Conservation (phyloP, 2,888 invertebrate genomes). For the Calameuta pallipes region DNA sequence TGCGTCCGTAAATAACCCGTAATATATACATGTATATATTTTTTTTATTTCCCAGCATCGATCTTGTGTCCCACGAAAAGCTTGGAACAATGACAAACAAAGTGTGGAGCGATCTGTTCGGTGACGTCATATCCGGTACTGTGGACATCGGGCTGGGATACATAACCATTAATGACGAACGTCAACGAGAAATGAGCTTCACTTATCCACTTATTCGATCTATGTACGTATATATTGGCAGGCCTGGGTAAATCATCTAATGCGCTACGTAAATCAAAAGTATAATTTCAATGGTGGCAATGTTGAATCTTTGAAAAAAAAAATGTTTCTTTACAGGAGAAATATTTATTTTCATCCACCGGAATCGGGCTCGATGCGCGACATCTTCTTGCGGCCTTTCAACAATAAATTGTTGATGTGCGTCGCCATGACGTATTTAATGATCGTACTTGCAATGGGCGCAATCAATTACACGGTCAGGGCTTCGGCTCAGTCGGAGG, state of each 20-base stretch:
- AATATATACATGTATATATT: not conserved
- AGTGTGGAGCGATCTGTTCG: conserved; percentile 73
- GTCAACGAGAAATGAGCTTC: conserved; percentile 71
- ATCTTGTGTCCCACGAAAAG: conserved; percentile 54
- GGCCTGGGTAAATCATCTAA: not conserved
- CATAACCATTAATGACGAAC: conserved; percentile 69
- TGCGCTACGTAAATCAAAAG: not conserved
- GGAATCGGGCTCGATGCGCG: conserved; percentile 72
- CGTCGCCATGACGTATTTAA: conserved; percentile 68
- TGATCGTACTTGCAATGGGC: conserved; percentile 68
- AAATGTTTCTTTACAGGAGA: conserved; percentile 68
- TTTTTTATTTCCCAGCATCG: conserved; percentile 41
- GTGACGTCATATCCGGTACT: conserved; percentile 69
- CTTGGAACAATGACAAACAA: conserved; percentile 67
- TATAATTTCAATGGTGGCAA: not conserved
- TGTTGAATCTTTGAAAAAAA: conserved; percentile 16
- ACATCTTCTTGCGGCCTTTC: conserved; percentile 75
- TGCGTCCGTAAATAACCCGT: not conserved
- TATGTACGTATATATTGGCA: conserved; percentile 64
- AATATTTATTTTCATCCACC: conserved; percentile 75
- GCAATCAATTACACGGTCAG: conserved; percentile 65
- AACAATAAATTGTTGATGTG: conserved; percentile 69
- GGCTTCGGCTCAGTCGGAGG: conserved; percentile 56
- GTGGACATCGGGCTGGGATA: conserved; percentile 73
- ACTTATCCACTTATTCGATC: conserved; percentile 74